These are phyloP conservation scores for Drosophila sordidula DNA, from an alignment of 2,888 invertebrate genomes.

Conservation along the genomic window DNA sequence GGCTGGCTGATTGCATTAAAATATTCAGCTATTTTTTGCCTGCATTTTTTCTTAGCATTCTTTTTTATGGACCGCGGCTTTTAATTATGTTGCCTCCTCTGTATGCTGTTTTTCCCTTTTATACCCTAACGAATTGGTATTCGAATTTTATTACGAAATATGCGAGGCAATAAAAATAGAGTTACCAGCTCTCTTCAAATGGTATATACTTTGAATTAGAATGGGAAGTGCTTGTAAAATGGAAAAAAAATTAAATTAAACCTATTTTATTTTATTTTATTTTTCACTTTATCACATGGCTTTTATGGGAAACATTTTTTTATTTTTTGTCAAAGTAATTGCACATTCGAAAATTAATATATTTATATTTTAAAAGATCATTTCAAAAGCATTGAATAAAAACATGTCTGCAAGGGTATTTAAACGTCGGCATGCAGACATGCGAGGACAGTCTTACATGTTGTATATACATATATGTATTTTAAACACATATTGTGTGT, in stretches of 20 bases:
- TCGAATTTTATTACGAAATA: not conserved
- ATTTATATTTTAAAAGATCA: no score
- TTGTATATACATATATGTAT: conserved; percentile 11
- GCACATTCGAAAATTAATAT: no score
- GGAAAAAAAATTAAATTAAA: no score
- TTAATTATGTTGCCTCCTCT: conserved; percentile 63
- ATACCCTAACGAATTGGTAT: conserved; percentile 9
- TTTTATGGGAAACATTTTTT: no score
- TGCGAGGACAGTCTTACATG: not conserved
- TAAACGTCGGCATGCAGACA: not conserved
- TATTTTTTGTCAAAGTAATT: no score
- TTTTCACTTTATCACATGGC: no score
- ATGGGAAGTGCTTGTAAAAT: no score
- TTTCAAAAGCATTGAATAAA: no score
- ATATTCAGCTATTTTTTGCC: conserved; percentile 22
- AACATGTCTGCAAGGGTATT: conserved; percentile 10
- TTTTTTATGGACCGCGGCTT: conserved; percentile 37
- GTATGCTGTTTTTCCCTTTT: conserved; percentile 18
- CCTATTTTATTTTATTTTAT: no score
- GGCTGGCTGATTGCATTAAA: conserved; percentile 53
- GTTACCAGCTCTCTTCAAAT: not conserved
- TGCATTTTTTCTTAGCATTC: conserved; percentile 6
- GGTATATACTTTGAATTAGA: not conserved
- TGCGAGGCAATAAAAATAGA: not conserved
- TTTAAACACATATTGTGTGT: conserved; percentile 36